Base-by-base conservation (phyloP, 2,113 vertebrate genomes). In the Thunnus thynnus region DNA sequence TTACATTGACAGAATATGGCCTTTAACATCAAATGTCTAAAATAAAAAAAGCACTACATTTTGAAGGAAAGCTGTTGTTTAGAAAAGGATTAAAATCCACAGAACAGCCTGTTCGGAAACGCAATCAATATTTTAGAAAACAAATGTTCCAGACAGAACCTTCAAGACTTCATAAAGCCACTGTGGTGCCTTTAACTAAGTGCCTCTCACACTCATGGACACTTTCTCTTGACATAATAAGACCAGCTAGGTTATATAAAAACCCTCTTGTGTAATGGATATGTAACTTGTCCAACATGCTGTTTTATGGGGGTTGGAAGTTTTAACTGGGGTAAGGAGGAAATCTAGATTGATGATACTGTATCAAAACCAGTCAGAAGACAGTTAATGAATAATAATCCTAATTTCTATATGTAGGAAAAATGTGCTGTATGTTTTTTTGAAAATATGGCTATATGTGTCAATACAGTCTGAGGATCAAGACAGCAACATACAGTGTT, bases 191-290 rank as follows among this genome's bases (percentile, higher is more conserved):
- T 88, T 86, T 58, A 83, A 74, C 57, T 51, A 70, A 88, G 63
- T 60, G 62, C 47, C 13, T 72, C 54, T 80, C 4, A 72, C 68
- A 76, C 41, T 86, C 85, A 80, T 11, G 16, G 80, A 72, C 65
- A 90, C 81, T 81, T 83, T 85, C 62, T 82, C 64, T 75, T 92
- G 88, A 91, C 86, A 89, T 85, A 89, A 92, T 86, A 88, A 90
- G 90, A 92, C 62, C 88, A 83, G 80, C 70, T 63, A 76, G 67
- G 83, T 93, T 93, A 91, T 81, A 87, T 89, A 93, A 91, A 93
- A 91, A 84, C 57, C 54, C 83, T 85, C 88, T 86, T 89, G 92
- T 91, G 87, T 90, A 90, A 93, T 84, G 75, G 86, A 88, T 71
- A 75, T 84, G 72, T 80, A 84, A 83, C 85, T 80, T 80, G 22